Evolutionary conservation across 2,888 invertebrate species (phyloP).

Genomic region (Volucella inflata): DNA sequence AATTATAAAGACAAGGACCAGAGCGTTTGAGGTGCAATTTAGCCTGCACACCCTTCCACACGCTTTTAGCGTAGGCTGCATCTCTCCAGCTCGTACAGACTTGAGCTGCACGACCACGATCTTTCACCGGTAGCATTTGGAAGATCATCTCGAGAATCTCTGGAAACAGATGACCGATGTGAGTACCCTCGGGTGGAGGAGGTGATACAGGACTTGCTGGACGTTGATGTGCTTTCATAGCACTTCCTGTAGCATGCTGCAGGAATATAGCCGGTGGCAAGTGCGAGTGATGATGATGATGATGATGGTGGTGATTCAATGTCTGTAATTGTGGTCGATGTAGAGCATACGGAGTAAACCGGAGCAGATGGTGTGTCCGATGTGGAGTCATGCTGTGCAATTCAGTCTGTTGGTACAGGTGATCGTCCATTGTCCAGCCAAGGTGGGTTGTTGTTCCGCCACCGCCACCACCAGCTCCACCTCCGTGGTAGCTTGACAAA

Average conservation of each 20-base stretch:
- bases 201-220: conserved; percentile 83
- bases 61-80: conserved; percentile 95
- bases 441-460: conserved; percentile 77
- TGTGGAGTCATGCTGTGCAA: conserved; percentile 82
- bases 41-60: conserved; percentile 97
- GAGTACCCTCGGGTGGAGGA: conserved; percentile 86
- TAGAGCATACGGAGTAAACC: conserved; percentile 87
- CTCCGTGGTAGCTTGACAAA: conserved; percentile 82
- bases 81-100: conserved; percentile 96
- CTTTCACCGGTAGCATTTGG: conserved; percentile 93
- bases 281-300: conserved; percentile 80
- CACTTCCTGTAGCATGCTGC: conserved; percentile 76
- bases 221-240: conserved; percentile 76
- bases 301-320: conserved; percentile 80
- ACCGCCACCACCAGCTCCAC: conserved; percentile 77
- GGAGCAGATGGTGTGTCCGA: conserved; percentile 82
- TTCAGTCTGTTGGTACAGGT: conserved; percentile 83
- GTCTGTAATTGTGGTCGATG: conserved; percentile 86
- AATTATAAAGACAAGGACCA: conserved; percentile 92
- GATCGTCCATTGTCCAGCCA: conserved; percentile 81
- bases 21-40: conserved; percentile 93
- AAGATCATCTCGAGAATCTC: conserved; percentile 97
- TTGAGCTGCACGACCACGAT: conserved; percentile 95
- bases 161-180: conserved; percentile 95
- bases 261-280: conserved; percentile 70